Base-by-base conservation (phyloP, 2,888 invertebrate species). In the Cheilosia grossa region DNA sequence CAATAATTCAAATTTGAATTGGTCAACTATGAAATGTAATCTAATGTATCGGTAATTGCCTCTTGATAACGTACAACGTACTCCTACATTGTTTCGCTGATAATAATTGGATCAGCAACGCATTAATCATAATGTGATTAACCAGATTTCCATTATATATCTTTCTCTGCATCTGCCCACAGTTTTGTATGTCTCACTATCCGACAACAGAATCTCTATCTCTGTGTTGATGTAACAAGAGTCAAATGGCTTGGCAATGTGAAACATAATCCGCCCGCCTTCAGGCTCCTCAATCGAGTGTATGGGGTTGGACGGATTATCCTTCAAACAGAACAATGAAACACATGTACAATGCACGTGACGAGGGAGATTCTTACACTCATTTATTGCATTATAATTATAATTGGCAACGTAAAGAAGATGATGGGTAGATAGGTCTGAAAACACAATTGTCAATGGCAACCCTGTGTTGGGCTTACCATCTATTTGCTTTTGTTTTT, bases 41-140 rank as follows among this genome's bases (percentile, higher is more conserved):
- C 63, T 64, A 56, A 73, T 74, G 69, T 69, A 79, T 42, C 51
- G 74, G 47, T 69, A 74, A 83, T 83, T 79, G 74, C 17, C 69
- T 30, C 64, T 72, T 79, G 59, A 67, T 53, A 17, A 33, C 30
- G 54, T 42, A n/a, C n/a, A 24, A n/a, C 19, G 21, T 27, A 44
- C 82, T 54, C 58, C 53, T 44, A 70, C 79, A 80, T 80, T 79
- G 74, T 83, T 80, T 75, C 59, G 33, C 17, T 24, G 24, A 49
- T 51, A 69, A 79, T 79, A 83, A 83, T 83, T 83, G 79, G 83
- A 79, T 83, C 58, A 79, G 69, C 74, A 74, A 66, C 64, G 69
- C 73, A 83, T 83, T 83, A 83, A 79, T 83, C 83, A 83, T 83
- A 74, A 79, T 74, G 53, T 66, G 64, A 74, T 83, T 79, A 79